Evolutionary conservation across 1,140 invertebrate species (phyloP).

Genomic region (Scylla paramamosain): DNA sequence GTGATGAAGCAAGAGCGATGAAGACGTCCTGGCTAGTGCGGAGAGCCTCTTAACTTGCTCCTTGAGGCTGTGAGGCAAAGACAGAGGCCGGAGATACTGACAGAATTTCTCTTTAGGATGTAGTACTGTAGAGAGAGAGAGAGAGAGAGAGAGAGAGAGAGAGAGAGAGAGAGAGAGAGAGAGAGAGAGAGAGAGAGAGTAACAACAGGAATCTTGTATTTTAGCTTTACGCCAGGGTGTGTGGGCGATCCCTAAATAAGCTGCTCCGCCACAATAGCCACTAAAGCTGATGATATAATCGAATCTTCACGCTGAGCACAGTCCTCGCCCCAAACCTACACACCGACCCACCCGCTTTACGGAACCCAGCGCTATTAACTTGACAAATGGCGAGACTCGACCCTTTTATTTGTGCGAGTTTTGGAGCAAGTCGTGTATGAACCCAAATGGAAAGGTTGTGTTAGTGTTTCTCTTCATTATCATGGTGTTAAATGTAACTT

Average conservation of each 20-base stretch:
- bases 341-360: not conserved
- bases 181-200: not conserved
- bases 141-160: not conserved
- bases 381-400: not conserved
- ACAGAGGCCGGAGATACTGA: too few relatives aligned
- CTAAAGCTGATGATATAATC: constrained; percentile 51
- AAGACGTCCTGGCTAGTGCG: too few relatives aligned
- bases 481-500: too few relatives aligned
- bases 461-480: too few relatives aligned
- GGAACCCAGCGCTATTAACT: not conserved
- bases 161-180: not conserved
- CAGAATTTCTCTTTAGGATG: too few relatives aligned
- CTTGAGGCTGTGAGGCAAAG: too few relatives aligned
- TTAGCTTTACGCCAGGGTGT: not conserved
- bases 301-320: constrained; percentile 30
- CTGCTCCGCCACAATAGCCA: constrained; percentile 1
- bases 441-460: too few relatives aligned
- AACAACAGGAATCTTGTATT: not conserved
- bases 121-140: too few relatives aligned
- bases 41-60: too few relatives aligned
- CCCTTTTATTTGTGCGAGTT: not conserved
- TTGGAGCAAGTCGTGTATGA: not conserved
- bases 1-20: too few relatives aligned
- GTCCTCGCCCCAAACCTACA: not conserved
- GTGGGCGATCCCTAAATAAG: constrained; percentile 24